A percentile compares a stretch with the other conserved stretches of the same genome.
phyloP scores from a whole-genome alignment of 2,113 vertebrate genomes.

The Eira barbara region DNA sequence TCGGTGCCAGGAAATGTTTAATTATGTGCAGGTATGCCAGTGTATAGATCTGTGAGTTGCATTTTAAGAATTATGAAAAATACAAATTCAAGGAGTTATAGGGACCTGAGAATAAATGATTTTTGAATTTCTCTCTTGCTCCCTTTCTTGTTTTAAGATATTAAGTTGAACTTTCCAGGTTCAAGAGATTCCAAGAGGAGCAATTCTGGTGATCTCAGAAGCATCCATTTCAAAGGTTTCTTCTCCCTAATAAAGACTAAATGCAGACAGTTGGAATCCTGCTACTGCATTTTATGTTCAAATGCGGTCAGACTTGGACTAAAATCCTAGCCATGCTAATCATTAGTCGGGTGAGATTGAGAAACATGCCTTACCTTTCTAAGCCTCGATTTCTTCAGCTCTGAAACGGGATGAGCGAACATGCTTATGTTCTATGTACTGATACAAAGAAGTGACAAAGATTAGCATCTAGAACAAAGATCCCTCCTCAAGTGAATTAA shows the following conservation, averaged over 20 bases:
- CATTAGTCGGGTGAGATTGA: not conserved
- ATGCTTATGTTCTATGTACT: not conserved
- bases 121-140: slow-evolving; percentile 8
- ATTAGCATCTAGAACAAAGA: not conserved
- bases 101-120: not conserved
- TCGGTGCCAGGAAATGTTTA: not conserved
- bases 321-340: not conserved
- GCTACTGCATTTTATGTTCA: not conserved
- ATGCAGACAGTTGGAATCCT: not conserved
- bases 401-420: not conserved
- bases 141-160: not conserved
- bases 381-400: not conserved
- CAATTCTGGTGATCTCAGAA: slow-evolving; percentile 34
- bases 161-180: slow-evolving; percentile 7
- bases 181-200: not conserved
- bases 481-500: not conserved
- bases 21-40: not conserved
- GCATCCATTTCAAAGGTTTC: not conserved
- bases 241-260: not conserved
- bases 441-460: not conserved
- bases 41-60: not conserved
- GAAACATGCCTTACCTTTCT: not conserved
- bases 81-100: not conserved
- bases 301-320: not conserved
- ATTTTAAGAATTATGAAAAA: slow-evolving; percentile 36